phyloP scores from a whole-genome alignment of 1,140 invertebrate genomes.

The Drosophila navojoa region DNA sequence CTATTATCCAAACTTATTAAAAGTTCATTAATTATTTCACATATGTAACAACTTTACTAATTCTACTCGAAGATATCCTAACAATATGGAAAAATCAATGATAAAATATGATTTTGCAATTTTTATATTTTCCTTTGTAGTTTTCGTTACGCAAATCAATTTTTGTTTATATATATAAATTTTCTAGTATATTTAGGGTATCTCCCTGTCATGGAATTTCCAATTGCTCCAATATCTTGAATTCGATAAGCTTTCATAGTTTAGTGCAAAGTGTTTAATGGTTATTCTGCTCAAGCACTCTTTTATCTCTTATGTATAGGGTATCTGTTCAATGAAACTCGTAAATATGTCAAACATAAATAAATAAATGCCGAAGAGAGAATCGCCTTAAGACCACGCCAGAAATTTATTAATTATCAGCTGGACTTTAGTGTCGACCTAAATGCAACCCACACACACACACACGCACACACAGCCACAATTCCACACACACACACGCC shows the following conservation, averaged over 20 bases:
- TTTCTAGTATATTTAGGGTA: no score
- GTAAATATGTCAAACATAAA: slow-evolving; percentile 18
- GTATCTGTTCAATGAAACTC: slow-evolving; percentile 19
- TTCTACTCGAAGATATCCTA: background rate
- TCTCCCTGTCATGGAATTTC: background rate
- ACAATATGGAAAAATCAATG: background rate
- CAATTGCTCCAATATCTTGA: no score
- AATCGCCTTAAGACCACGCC: slow-evolving; percentile 46
- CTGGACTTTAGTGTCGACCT: slow-evolving; percentile 39
- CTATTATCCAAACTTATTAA: no score
- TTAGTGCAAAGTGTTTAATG: no score
- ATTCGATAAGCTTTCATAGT: no score
- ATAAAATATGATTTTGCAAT: no score
- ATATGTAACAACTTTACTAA: no score
- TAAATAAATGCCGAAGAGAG: slow-evolving; percentile 11
- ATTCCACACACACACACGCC: slow-evolving; percentile 1
- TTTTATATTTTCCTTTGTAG: no score
- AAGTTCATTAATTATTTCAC: no score
- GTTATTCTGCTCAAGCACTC: no score
- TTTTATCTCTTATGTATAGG: background rate
- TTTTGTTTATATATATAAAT: no score
- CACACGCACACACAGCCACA: slow-evolving; percentile 15
- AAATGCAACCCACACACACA: slow-evolving; percentile 13
- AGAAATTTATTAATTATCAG: slow-evolving; percentile 78
- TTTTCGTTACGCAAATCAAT: no score